Evolutionary conservation across 2,113 vertebrate species (phyloP).

Genomic region (Collichthys lucidus): DNA sequence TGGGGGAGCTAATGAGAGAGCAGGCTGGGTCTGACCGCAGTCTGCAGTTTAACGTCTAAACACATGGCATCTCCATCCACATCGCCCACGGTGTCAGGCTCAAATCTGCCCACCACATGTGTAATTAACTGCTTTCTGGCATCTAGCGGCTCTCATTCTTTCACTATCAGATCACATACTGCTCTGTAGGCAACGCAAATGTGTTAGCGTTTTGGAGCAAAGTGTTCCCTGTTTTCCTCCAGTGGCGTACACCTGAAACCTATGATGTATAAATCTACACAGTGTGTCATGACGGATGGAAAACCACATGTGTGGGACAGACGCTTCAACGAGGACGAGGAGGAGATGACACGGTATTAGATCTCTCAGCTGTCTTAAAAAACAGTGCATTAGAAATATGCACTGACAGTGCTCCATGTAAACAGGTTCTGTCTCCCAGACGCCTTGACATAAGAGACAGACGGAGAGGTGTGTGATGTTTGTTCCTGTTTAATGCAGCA

Average conservation of each 20-base stretch:
- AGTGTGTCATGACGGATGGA: constrained; percentile 4
- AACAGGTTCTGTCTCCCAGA: constrained; percentile 65
- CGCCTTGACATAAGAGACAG: constrained; percentile 68
- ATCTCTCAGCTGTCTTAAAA: constrained; percentile 50
- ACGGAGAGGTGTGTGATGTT: constrained; percentile 72
- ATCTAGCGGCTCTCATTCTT: constrained; percentile 71
- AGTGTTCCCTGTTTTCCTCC: constrained; percentile 30
- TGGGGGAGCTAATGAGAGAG: constrained; percentile 78
- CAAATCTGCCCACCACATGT: constrained; percentile 83
- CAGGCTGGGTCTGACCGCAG: constrained; percentile 71
- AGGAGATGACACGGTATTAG: constrained; percentile 41
- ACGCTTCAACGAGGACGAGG: constrained; percentile 40
- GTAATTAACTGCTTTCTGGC: constrained; percentile 78
- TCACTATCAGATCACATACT: constrained; percentile 71
- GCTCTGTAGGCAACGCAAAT: constrained; percentile 53
- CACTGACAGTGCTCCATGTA: constrained; percentile 58
- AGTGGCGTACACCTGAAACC: constrained; percentile 52
- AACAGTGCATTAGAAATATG: constrained; percentile 53
- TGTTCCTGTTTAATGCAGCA: constrained; percentile 75
- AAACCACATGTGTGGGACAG: constrained; percentile 24
- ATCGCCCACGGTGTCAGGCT: constrained; percentile 78
- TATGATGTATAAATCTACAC: not conserved
- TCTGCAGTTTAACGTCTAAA: constrained; percentile 79
- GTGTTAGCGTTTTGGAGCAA: constrained; percentile 55
- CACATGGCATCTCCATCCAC: constrained; percentile 77